Percentiles rank a stretch among this genome's conserved stretches.
Conservation (phyloP, 2,113 vertebrate genomes). For the Merops nubicus region DNA sequence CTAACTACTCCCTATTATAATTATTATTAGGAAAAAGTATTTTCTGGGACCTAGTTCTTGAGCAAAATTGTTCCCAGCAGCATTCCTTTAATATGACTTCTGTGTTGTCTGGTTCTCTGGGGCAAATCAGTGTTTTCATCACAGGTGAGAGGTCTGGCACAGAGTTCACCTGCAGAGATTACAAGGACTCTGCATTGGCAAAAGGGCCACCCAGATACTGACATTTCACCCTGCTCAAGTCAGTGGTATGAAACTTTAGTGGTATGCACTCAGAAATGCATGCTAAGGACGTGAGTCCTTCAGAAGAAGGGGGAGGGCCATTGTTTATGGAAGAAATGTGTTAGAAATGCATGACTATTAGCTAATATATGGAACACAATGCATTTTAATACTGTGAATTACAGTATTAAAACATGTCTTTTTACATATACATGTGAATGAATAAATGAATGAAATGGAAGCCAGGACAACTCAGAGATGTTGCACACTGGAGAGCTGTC, state of each 20-base stretch:
- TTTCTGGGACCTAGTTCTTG: neutral
- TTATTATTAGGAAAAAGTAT: neutral
- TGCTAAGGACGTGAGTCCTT: neutral
- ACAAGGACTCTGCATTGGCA: neutral
- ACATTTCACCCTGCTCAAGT: neutral
- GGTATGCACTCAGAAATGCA: neutral
- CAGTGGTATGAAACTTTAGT: neutral
- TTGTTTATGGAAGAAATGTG: neutral
- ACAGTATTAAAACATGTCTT: neutral
- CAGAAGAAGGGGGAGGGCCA: neutral
- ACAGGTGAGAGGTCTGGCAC: neutral
- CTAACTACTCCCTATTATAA: neutral
- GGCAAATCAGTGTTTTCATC: neutral
- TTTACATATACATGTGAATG: neutral
- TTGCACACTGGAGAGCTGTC: rapidly evolving
- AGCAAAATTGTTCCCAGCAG: neutral
- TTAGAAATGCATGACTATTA: neutral
- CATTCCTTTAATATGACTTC: neutral
- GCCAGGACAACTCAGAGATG: neutral
- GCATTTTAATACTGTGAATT: neutral
- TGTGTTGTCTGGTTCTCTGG: neutral
- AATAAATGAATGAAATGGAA: neutral
- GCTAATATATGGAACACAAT: neutral
- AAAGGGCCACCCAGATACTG: neutral
- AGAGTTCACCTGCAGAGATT: neutral